phyloP scores from a whole-genome alignment of 1,140 invertebrate species.

The Monomorium pharaonis region DNA sequence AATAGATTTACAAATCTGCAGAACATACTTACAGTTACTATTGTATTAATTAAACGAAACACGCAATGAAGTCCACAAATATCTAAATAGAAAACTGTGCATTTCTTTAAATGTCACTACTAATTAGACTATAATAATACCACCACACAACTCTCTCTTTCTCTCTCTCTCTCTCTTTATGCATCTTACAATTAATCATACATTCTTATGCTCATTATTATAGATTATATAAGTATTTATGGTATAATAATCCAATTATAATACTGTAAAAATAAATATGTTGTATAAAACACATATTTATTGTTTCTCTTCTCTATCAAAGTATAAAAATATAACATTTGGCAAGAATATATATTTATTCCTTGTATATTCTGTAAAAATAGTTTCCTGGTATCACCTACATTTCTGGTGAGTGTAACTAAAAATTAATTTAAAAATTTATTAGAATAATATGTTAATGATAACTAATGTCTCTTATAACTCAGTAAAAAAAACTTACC shows the following conservation, averaged over 20 bases:
- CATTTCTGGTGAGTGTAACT: constrained; percentile 75
- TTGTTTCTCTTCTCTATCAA: constrained; percentile 24
- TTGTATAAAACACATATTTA: constrained; percentile 40
- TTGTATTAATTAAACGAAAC: constrained; percentile 58
- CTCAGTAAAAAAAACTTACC: constrained; percentile 85
- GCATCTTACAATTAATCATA: not conserved
- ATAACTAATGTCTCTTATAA: not conserved
- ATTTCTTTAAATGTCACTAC: not conserved
- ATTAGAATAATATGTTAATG: constrained; percentile 23
- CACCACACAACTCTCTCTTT: not conserved
- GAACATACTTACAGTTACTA: constrained; percentile 55
- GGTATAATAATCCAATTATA: constrained; percentile 54
- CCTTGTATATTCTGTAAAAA: constrained; percentile 7
- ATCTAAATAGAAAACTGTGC: not conserved
- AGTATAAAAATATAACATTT: constrained; percentile 54
- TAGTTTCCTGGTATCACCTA: constrained; percentile 17
- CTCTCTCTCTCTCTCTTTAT: no score
- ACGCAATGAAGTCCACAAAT: constrained; percentile 51
- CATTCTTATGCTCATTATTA: constrained; percentile 6
- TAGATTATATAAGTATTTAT: constrained; percentile 58
- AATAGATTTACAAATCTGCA: constrained; percentile 55
- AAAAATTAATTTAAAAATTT: constrained; percentile 54
- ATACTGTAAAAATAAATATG: constrained; percentile 52
- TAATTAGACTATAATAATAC: constrained; percentile 3
- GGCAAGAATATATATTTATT: constrained; percentile 32